Evolutionary conservation across 2,888 invertebrate genomes (phyloP).

Genomic region (Phoronis australis): DNA sequence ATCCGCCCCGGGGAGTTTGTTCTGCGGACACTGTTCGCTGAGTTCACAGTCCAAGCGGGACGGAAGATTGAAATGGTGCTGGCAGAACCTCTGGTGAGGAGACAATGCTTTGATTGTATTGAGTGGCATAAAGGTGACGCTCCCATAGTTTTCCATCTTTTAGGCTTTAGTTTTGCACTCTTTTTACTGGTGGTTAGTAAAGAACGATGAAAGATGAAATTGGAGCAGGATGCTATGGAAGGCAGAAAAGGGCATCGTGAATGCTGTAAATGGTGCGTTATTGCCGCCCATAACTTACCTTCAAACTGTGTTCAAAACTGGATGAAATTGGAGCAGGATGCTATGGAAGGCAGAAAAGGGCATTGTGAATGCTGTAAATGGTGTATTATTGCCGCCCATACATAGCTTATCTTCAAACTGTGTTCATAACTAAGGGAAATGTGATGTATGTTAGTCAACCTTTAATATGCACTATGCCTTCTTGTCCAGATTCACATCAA

Average conservation of each 20-base stretch:
- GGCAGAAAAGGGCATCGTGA: not conserved
- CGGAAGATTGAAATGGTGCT: conserved; percentile 93
- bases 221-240: not conserved
- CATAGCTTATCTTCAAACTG: too few relatives aligned
- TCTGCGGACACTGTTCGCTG: conserved; percentile 88
- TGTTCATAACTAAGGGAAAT: too few relatives aligned
- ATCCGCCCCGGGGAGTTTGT: conserved; percentile 77
- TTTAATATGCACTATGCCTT: too few relatives aligned
- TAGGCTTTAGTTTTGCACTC: not conserved
- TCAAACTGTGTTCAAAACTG: too few relatives aligned
- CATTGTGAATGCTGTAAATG: not conserved
- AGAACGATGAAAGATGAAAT: not conserved
- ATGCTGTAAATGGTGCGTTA: too few relatives aligned
- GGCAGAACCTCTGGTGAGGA: conserved; percentile 73
- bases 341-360: not conserved
- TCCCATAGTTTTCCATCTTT: not conserved
- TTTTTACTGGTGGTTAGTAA: not conserved
- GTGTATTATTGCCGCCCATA: too few relatives aligned
- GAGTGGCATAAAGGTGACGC: not conserved
- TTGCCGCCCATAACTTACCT: too few relatives aligned
- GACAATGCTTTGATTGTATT: not conserved
- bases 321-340: too few relatives aligned
- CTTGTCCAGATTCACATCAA: too few relatives aligned
- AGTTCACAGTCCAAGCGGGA: conserved; percentile 90
- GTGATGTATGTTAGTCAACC: too few relatives aligned